These are phyloP conservation scores for Tragopan temminckii DNA, from an alignment of 2,797 vertebrate species.

Conservation along the genomic window DNA sequence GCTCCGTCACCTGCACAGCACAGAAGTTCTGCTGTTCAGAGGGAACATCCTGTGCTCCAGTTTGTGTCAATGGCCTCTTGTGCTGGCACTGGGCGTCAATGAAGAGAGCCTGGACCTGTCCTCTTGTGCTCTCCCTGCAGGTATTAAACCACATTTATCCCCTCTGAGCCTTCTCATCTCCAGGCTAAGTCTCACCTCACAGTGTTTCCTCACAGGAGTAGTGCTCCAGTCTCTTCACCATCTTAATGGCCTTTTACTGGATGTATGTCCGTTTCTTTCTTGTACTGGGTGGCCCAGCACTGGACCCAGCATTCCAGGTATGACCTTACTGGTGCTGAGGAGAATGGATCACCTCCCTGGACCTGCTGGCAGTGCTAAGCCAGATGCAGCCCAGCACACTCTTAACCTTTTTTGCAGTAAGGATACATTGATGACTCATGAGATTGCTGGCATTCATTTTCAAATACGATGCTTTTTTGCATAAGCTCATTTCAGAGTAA, in stretches of 20 bases:
- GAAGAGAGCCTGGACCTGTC: neutral
- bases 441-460: neutral
- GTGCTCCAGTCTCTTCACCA: neutral
- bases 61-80: neutral
- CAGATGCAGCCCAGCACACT: neutral
- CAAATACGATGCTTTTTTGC: neutral
- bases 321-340: neutral
- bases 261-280: neutral
- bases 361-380: neutral
- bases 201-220: neutral
- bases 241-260: neutral
- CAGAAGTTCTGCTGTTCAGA: neutral
- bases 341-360: accelerated
- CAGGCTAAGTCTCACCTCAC: neutral
- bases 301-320: neutral
- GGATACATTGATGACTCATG: neutral
- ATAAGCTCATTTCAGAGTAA: neutral
- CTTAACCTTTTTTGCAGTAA: neutral
- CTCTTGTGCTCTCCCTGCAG: neutral
- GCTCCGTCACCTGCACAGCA: neutral
- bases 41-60: too few species aligned
- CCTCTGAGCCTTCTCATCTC: neutral
- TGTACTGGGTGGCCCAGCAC: neutral
- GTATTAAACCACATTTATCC: accelerated
- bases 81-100: neutral